Evolutionary conservation across 2,888 invertebrate species (phyloP).

Genomic region (Pseudeuparius sepicola): DNA sequence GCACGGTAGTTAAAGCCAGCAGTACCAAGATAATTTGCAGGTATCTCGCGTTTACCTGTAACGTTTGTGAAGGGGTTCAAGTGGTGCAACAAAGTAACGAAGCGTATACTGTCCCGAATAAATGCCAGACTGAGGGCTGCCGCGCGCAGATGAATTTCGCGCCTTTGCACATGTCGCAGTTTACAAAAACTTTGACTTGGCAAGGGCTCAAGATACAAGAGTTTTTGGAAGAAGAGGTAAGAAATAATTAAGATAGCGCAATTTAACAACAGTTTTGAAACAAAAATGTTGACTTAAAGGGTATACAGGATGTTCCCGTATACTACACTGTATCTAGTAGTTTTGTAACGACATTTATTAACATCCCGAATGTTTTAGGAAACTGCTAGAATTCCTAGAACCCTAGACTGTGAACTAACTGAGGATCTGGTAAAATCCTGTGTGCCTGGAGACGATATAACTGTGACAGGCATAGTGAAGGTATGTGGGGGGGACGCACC

Average conservation of each 20-base stretch:
- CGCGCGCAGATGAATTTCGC: conserved; percentile 51
- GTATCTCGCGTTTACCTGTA: conserved; percentile 71
- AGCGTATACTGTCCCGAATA: conserved; percentile 48
- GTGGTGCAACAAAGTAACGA: conserved; percentile 55
- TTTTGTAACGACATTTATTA: too few relatives aligned
- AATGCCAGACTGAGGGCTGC: conserved; percentile 48
- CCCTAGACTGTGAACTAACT: conserved; percentile 76
- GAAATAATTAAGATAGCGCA: conserved; percentile 7
- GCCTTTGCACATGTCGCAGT: conserved; percentile 52
- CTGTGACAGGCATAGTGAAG: conserved; percentile 78
- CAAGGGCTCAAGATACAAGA: conserved; percentile 81
- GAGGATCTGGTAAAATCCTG: conserved; percentile 76
- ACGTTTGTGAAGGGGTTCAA: conserved; percentile 55
- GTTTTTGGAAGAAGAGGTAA: conserved; percentile 57
- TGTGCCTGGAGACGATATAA: conserved; percentile 80
- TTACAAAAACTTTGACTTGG: conserved; percentile 65
- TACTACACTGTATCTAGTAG: too few relatives aligned
- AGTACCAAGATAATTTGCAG: conserved; percentile 62
- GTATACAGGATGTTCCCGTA: too few relatives aligned
- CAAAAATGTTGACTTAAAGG: too few relatives aligned
- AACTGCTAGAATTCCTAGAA: conserved; percentile 63
- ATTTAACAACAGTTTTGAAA: too few relatives aligned
- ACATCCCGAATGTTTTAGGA: too few relatives aligned
- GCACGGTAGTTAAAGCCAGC: conserved; percentile 75
- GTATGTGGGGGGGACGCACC: too few relatives aligned